These are phyloP conservation scores for Hapalemur alaotrensis DNA, from an alignment of 2,797 vertebrate genomes.

Conservation along the genomic window DNA sequence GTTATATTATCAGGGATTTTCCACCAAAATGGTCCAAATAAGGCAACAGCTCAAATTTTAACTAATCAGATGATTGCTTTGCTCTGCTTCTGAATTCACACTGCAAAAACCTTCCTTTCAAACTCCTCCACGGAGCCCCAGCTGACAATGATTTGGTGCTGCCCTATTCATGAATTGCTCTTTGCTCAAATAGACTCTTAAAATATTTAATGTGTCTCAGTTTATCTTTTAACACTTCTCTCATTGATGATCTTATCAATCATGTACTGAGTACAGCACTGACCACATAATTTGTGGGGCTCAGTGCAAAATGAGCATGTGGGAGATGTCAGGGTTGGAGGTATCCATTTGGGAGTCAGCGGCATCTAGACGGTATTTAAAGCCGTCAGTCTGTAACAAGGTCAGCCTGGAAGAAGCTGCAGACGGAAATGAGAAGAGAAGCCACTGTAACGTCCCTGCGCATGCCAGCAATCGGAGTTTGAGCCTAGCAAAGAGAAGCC, in stretches of 20 bases:
- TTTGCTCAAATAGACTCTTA: neutral
- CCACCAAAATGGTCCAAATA: neutral
- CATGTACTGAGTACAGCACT: neutral
- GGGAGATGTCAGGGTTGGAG: neutral
- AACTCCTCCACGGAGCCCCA: neutral
- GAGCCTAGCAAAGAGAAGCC: neutral
- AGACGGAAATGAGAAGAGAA: neutral
- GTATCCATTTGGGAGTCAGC: neutral
- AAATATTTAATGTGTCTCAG: neutral
- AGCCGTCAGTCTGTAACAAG: neutral
- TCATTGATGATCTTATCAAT: neutral
- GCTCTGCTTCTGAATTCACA: neutral
- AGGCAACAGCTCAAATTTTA: neutral
- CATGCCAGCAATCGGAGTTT: neutral
- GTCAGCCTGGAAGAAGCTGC: neutral
- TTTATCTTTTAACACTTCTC: neutral
- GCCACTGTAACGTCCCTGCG: rapidly evolving
- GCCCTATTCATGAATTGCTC: neutral
- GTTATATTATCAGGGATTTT: neutral
- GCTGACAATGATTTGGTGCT: neutral
- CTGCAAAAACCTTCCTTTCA: neutral
- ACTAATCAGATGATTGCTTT: neutral
- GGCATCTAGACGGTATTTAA: neutral
- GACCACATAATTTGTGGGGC: neutral
- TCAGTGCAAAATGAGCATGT: neutral